A percentile compares a stretch with the other conserved stretches of the same genome.
Evolutionary conservation across 2,797 vertebrate species (phyloP).

Genomic region (Odontamblyopus lacepedii): DNA sequence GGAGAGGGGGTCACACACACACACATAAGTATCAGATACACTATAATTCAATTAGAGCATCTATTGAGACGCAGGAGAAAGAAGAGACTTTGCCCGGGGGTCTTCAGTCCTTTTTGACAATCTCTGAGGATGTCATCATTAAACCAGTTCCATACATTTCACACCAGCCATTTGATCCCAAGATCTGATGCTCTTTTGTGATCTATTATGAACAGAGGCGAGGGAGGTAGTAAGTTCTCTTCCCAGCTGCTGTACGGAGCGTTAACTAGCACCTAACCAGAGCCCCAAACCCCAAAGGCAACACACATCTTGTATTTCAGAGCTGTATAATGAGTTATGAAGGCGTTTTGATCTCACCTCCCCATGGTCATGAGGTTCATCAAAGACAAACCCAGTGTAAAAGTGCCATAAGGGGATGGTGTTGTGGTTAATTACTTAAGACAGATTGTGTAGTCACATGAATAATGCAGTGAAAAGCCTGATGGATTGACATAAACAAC

Average conservation of each 20-base stretch:
- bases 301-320: not conserved
- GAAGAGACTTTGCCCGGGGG: slow-evolving; percentile 55
- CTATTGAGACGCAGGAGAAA: slow-evolving; percentile 48
- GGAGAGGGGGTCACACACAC: slow-evolving; percentile 20
- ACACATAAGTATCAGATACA: slow-evolving; percentile 49
- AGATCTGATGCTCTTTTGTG: slow-evolving; percentile 70
- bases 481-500: not conserved
- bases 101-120: slow-evolving; percentile 42
- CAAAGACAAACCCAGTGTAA: not conserved
- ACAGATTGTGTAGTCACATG: not conserved
- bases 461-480: not conserved
- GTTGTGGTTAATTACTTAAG: not conserved
- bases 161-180: slow-evolving; percentile 69
- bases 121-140: slow-evolving; percentile 70
- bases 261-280: slow-evolving; percentile 4
- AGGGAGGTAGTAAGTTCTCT: slow-evolving; percentile 11
- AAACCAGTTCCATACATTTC: slow-evolving; percentile 59
- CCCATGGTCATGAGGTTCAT: slow-evolving; percentile 1
- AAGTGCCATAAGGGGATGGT: not conserved
- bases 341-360: not conserved
- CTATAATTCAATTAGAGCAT: slow-evolving; percentile 63
- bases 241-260: not conserved
- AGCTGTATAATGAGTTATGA: slow-evolving; percentile 6
- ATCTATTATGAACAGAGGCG: slow-evolving; percentile 77
- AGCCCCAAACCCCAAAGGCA: not conserved